Base-by-base conservation (phyloP, 2,797 vertebrate genomes). In the Petrocephalus schoutedeni region DNA sequence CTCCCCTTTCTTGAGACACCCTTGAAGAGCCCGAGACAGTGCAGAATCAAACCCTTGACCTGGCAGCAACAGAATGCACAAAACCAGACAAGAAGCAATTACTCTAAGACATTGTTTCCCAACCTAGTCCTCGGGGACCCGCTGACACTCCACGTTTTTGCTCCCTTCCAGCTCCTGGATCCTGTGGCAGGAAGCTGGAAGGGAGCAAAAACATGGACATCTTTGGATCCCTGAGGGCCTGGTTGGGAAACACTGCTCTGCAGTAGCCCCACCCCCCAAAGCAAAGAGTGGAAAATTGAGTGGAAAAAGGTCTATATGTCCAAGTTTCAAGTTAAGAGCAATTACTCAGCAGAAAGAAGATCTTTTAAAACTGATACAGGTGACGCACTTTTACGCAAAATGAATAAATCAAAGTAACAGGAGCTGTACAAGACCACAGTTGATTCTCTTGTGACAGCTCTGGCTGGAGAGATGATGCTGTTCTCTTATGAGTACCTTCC, bases 321-420 rank as follows among this genome's bases (percentile, higher is more conserved):
- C 23, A 51, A 51, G 80, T 53, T 83, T 83, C n/a, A 83, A 51
- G 49, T 51, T 53, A 83, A 51, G 19, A 53, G 80, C 45, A 51
- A 83, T 83, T 83, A 83, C 45, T 53, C 49, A 53, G 9, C 41
- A 83, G 80, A 83, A 83, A 83, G 80, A 54, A 83, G 80, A 83
- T 83, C 80, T 83, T 83, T 83, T 51, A 51, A 77, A 77, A 77
- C 71, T 7, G 71, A 77, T 77, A 77, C 71, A 77, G 71, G 71
- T 77, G 71, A 77, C 71, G 71, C 41, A 45, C 71, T 77, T 77
- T 77, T 41, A 77, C 23, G 74, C 6, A 83, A 83, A 83, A 83
- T 83, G 49, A 83, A 83, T 83, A 83, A 83, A 83, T 83, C 19
- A 83, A 83, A 83, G 80, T 51, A 83, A 83, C 80, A 83, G 80